Percentiles rank a stretch among this genome's conserved stretches.
Evolutionary conservation across 2,797 vertebrate species (phyloP).

Genomic region (Hyperoplus lanceolatus): DNA sequence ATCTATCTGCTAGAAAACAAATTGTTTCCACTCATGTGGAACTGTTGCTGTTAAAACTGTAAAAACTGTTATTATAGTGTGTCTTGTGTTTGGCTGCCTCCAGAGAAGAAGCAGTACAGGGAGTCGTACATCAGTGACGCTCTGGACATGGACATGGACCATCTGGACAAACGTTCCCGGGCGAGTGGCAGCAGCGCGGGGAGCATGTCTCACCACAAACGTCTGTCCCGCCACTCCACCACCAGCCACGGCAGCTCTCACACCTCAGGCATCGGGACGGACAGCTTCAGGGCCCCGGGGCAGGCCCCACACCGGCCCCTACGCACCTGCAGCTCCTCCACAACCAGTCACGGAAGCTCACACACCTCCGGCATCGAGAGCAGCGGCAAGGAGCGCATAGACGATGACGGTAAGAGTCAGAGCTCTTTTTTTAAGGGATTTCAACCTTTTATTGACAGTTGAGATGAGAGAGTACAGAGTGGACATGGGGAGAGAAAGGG

Average conservation of each 20-base stretch:
- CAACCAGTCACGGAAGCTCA: slow-evolving; percentile 95
- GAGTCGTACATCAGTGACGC: slow-evolving; percentile 99
- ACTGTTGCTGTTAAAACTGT: not conserved
- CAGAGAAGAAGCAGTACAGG: slow-evolving; percentile 99
- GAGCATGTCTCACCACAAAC: slow-evolving; percentile 90
- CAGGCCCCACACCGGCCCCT: slow-evolving; percentile 88
- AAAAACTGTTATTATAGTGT: not conserved
- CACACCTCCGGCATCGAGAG: slow-evolving; percentile 98
- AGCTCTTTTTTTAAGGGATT: too few species aligned
- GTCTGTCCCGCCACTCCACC: slow-evolving; percentile 93
- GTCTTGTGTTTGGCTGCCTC: not conserved
- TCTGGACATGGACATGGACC: slow-evolving; percentile 97
- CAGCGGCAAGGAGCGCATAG: slow-evolving; percentile 93
- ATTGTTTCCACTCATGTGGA: too few species aligned
- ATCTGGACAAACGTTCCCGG: slow-evolving; percentile 93
- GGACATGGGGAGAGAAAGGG: too few species aligned
- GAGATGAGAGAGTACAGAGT: too few species aligned
- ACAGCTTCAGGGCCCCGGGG: slow-evolving; percentile 87
- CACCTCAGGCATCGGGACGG: slow-evolving; percentile 95
- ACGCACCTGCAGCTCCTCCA: slow-evolving; percentile 94
- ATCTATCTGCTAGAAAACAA: too few species aligned
- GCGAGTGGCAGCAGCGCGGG: slow-evolving; percentile 96
- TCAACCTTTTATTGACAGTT: too few species aligned
- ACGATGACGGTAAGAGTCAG: slow-evolving; percentile 90
- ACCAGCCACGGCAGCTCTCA: slow-evolving; percentile 96